Evolutionary conservation across 2,888 invertebrate species (phyloP).

Genomic region (Furcula furcula): DNA sequence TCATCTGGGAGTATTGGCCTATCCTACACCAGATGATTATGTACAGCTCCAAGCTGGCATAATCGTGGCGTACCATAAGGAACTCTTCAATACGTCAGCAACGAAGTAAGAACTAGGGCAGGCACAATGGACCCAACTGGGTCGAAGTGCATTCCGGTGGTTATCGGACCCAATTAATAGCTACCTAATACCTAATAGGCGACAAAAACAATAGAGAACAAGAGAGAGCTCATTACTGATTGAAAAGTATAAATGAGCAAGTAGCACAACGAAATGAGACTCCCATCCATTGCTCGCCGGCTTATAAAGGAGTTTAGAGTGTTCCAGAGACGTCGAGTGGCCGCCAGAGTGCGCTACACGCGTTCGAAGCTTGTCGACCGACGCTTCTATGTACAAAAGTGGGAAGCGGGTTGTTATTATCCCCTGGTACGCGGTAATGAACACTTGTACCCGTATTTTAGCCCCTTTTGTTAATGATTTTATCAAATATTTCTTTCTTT

Average conservation of each 20-base stretch:
- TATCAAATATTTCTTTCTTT: too few relatives aligned
- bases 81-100: too few relatives aligned
- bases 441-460: slow-evolving; percentile 7
- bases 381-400: slow-evolving; percentile 8
- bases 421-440: slow-evolving; percentile 14
- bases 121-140: too few relatives aligned
- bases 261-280: slow-evolving; percentile 36
- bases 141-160: too few relatives aligned
- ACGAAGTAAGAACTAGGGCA: too few relatives aligned
- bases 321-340: slow-evolving; percentile 32
- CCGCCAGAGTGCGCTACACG: slow-evolving; percentile 36
- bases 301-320: slow-evolving; percentile 53
- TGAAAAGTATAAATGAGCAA: slow-evolving; percentile 29
- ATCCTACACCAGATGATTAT: too few relatives aligned
- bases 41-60: too few relatives aligned
- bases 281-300: slow-evolving; percentile 34
- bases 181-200: neutral
- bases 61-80: too few relatives aligned
- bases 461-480: too few relatives aligned
- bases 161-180: too few relatives aligned
- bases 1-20: too few relatives aligned
- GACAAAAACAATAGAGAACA: slow-evolving; percentile 15
- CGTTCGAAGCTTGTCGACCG: slow-evolving; percentile 25
- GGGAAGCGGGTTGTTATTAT: slow-evolving; percentile 14
- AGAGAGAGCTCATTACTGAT: slow-evolving; percentile 27